Evolutionary conservation across 2,113 vertebrate species (phyloP).

Genomic region (Canis aureus): DNA sequence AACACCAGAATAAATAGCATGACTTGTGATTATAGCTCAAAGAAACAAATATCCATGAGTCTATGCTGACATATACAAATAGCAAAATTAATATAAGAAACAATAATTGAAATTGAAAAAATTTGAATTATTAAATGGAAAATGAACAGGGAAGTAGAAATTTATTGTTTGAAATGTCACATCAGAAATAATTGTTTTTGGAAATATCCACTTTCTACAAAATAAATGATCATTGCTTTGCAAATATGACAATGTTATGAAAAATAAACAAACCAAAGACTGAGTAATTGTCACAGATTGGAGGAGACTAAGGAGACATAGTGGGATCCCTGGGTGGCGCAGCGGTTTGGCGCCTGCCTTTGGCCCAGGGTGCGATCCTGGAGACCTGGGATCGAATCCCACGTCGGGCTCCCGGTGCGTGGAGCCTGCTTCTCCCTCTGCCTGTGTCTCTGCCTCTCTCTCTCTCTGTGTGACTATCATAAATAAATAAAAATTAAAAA

Average conservation of each 20-base stretch:
- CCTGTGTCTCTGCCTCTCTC: too few relatives aligned
- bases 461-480: too few relatives aligned
- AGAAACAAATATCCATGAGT: background rate
- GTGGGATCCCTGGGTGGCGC: too few relatives aligned
- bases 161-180: background rate
- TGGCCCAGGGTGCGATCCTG: too few relatives aligned
- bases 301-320: background rate
- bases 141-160: background rate
- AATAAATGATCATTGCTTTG: background rate
- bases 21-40: background rate
- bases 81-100: background rate
- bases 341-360: too few relatives aligned
- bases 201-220: background rate
- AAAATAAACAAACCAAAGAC: background rate
- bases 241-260: background rate
- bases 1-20: background rate
- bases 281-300: background rate
- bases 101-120: background rate
- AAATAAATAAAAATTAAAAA: too few relatives aligned
- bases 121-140: background rate
- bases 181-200: background rate
- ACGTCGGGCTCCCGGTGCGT: too few relatives aligned
- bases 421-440: too few relatives aligned
- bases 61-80: background rate
- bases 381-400: too few relatives aligned